Percentiles rank a stretch among this genome's conserved stretches.
These are phyloP conservation scores for Lysiphlebus fabarum DNA, from an alignment of 1,140 invertebrate species.

Conservation along the genomic window DNA sequence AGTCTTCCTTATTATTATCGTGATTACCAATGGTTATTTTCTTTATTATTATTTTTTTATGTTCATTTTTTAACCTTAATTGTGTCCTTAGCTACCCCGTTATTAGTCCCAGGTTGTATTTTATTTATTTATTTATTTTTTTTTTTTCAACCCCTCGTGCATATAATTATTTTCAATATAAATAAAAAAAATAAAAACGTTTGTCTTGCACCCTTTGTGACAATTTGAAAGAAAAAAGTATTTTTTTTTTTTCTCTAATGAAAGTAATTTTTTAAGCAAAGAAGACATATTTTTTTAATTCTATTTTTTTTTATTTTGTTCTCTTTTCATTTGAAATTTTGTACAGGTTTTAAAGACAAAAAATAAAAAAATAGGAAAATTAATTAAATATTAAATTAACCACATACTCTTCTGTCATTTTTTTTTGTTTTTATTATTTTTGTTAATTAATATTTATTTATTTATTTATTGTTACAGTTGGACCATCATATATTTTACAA, in stretches of 20 bases:
- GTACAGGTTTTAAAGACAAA: no score
- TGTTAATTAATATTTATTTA: slow-evolving; percentile 12
- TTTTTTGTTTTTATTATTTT: background rate
- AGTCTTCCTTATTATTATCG: slow-evolving; percentile 43
- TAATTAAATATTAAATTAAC: no score
- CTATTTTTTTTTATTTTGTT: no score
- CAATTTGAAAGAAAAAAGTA: slow-evolving; percentile 4
- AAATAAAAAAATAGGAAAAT: no score
- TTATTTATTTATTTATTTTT: background rate
- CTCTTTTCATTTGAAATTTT: no score
- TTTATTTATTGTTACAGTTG: slow-evolving; percentile 61
- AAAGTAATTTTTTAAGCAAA: slow-evolving; percentile 17
- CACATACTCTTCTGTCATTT: no score
- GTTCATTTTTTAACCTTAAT: slow-evolving; percentile 19
- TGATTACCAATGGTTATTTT: slow-evolving; percentile 26
- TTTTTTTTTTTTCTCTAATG: slow-evolving; percentile 15
- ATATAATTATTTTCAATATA: no score
- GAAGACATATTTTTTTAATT: no score
- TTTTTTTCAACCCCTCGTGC: no score
- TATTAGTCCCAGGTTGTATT: slow-evolving; percentile 18
- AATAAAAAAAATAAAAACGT: no score
- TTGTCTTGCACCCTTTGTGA: background rate
- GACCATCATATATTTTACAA: slow-evolving; percentile 74
- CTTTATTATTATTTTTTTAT: slow-evolving; percentile 38
- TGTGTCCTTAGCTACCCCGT: slow-evolving; percentile 5